Evolutionary conservation across 2,888 invertebrate genomes (phyloP), one percentile per base, ranked within the genome.

Genomic region (Oxyteleia sp.): DNA sequence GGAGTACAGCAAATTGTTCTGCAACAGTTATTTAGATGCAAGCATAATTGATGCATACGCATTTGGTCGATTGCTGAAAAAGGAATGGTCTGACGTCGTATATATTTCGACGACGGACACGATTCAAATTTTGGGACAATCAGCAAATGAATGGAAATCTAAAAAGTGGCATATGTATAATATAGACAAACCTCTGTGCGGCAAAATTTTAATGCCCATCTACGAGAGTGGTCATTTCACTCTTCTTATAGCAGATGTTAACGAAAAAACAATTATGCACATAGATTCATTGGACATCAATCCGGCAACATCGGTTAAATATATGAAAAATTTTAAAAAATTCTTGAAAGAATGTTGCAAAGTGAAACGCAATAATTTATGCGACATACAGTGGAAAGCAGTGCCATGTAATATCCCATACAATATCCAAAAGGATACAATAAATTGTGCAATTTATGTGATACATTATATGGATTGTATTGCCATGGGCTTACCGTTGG

Each of bases 381-480:
- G 55, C 18, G 20, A 1, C 0, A 55, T 55, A 11, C 10, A 55
- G 8, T 55, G 55, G 55, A 55, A 35, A 35, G 10, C 2, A 4
- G 8, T 35, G 10, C 38, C 32, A 10, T 13, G 0, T 1, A 7
- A 38, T 18, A 2, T 18, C 16, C 16, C 32, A 0, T 55, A 55
- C 20, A 7, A 55, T 35, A 55, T 55, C 35, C 55, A 55, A 55
- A 16, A 11, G 11, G 55, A 55, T 38, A 10, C 5, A 11, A 2
- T 13, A 11, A 55, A 55, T 35, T 55, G 55, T 20, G 55, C 18
- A 2, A 55, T 55, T n/a, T 55, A 18, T 55, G 13, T 18, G 7
- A 55, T 55, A 4, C n/a, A 35, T 16, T 55, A 55, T 7, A 35
- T 55, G 55, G 35, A 55, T 1, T 38, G 55, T 35, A 35, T 55